phyloP scores from a whole-genome alignment of 2,113 vertebrate genomes.

The Platysteira castanea region DNA sequence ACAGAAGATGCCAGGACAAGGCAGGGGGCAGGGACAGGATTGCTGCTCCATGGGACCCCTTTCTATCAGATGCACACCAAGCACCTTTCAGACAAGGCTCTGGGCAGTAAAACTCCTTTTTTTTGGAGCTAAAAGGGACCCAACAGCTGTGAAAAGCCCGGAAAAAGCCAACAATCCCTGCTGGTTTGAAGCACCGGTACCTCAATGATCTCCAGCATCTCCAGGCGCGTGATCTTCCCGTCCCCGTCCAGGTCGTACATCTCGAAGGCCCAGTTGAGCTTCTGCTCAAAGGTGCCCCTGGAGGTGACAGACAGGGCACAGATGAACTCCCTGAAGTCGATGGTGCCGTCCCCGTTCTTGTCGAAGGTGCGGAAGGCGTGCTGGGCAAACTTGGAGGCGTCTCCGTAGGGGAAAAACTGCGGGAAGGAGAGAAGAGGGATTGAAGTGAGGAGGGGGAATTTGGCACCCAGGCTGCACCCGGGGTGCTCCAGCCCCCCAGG shows the following conservation, averaged over 20 bases:
- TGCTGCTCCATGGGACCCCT: background rate
- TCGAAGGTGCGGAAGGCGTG: slow-evolving; percentile 97
- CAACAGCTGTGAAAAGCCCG: background rate
- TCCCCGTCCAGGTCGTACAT: slow-evolving; percentile 98
- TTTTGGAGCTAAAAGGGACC: background rate
- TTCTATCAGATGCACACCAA: background rate
- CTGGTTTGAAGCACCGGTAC: background rate
- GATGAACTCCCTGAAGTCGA: slow-evolving; percentile 99
- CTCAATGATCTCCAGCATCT: slow-evolving; percentile 97
- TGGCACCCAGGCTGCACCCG: fast-evolving
- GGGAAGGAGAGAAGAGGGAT: background rate
- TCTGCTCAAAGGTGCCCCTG: slow-evolving; percentile 96
- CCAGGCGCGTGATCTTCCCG: slow-evolving; percentile 92
- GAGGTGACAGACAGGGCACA: slow-evolving; percentile 96
- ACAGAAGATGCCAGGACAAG: background rate
- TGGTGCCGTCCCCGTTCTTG: slow-evolving; percentile 95
- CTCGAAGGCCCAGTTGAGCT: slow-evolving; percentile 98
- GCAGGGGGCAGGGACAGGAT: background rate
- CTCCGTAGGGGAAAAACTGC: slow-evolving; percentile 95
- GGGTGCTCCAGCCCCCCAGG: background rate
- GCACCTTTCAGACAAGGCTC: background rate
- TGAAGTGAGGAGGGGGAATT: background rate
- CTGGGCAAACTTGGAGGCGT: slow-evolving; percentile 97
- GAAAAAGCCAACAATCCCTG: background rate
- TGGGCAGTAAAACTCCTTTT: background rate